A percentile compares a stretch with the other conserved stretches of the same genome.
Conservation (phyloP, 2,113 vertebrate species). For the Archilochus colubris region DNA sequence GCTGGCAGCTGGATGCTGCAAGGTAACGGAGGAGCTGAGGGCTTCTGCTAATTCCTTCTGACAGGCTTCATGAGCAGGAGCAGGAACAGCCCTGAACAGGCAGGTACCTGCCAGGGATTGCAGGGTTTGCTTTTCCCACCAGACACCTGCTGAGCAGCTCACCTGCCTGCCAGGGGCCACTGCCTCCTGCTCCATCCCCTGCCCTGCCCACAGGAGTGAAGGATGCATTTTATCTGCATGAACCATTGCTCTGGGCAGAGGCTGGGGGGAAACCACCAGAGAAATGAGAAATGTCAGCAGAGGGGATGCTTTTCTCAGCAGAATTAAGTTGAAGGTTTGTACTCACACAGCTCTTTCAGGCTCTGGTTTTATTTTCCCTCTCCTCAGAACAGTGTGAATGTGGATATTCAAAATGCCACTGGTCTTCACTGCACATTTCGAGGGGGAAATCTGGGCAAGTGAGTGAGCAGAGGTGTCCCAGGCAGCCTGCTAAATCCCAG, state of each 20-base stretch:
- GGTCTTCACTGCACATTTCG: not conserved
- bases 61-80: not conserved
- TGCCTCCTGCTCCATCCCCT: not conserved
- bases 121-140: not conserved
- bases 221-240: not conserved
- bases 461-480: not conserved
- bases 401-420: not conserved
- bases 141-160: not conserved
- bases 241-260: not conserved
- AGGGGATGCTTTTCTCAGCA: not conserved
- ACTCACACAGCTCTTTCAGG: not conserved
- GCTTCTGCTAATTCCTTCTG: not conserved
- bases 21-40: not conserved
- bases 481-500: not conserved
- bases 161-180: not conserved
- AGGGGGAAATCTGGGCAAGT: not conserved
- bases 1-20: not conserved
- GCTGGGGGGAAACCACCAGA: not conserved
- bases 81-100: not conserved
- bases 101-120: not conserved
- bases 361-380: not conserved
- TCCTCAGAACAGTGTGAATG: not conserved
- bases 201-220: not conserved
- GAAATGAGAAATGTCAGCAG: not conserved
- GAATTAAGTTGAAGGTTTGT: not conserved